A percentile compares a stretch with the other conserved stretches of the same genome.
phyloP scores from a whole-genome alignment of 2,113 vertebrate species.

The Quiscalus mexicanus region DNA sequence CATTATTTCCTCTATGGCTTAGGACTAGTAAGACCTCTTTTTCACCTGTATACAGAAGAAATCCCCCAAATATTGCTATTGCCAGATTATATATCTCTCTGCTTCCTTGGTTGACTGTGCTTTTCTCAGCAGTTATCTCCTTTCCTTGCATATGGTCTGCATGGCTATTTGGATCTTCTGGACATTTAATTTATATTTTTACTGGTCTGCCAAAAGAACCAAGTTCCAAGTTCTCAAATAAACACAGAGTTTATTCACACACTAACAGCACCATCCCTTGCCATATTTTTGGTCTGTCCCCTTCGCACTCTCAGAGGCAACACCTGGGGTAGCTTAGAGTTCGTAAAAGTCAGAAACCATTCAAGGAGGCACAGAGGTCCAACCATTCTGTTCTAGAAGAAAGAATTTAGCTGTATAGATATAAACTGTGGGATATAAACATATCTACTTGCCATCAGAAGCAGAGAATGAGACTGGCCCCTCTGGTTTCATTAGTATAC shows the following conservation, averaged over 20 bases:
- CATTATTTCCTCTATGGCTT: background rate
- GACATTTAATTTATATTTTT: background rate
- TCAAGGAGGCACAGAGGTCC: background rate
- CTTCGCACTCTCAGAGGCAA: background rate
- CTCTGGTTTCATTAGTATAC: background rate
- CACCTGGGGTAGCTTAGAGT: background rate
- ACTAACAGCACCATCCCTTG: background rate
- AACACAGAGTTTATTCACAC: background rate
- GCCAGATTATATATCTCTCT: background rate
- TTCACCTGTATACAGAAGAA: background rate
- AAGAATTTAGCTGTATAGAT: background rate
- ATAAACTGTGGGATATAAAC: background rate
- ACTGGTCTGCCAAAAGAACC: background rate
- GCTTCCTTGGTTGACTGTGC: background rate
- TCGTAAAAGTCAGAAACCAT: background rate
- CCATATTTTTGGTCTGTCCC: background rate
- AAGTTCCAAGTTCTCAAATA: background rate
- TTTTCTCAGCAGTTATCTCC: background rate
- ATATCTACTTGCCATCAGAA: background rate
- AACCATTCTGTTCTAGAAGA: background rate
- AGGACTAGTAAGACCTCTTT: background rate
- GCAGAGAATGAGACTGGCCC: background rate
- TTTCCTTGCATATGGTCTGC: background rate
- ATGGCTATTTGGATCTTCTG: background rate
- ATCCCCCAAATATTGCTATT: background rate